These are phyloP conservation scores for Alligator mississippiensis DNA, from an alignment of 2,113 vertebrate genomes.

Conservation along the genomic window DNA sequence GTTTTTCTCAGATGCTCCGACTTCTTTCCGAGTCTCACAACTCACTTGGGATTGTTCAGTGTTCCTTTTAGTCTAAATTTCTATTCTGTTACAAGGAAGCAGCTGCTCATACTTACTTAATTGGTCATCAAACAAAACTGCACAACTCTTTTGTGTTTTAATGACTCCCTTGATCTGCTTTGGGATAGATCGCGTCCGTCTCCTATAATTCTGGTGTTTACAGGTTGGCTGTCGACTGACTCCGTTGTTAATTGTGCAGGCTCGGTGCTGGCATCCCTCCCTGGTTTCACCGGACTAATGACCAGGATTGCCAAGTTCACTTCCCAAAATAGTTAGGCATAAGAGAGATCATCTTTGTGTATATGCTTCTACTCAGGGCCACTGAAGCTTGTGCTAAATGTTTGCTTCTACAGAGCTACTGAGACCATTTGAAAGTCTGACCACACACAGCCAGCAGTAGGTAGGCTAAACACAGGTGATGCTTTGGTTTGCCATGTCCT, in stretches of 20 bases:
- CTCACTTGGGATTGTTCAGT: rapidly evolving
- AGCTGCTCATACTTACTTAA: not conserved
- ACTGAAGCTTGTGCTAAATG: not conserved
- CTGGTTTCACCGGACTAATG: rapidly evolving
- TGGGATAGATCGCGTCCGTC: not conserved
- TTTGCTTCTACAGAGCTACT: not conserved
- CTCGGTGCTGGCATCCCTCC: not conserved
- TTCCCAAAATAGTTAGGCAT: not conserved
- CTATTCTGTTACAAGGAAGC: not conserved
- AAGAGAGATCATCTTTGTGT: not conserved
- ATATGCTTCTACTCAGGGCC: not conserved
- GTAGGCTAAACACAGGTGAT: not conserved
- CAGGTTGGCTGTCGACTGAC: not conserved
- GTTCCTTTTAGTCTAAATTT: not conserved
- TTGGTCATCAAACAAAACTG: not conserved
- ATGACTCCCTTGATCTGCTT: not conserved
- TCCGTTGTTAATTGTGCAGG: not conserved
- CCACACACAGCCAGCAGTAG: not conserved
- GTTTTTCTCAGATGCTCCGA: not conserved
- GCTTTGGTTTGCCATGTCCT: no score
- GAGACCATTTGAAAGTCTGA: not conserved
- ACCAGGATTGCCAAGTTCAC: rapidly evolving
- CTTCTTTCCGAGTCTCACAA: rapidly evolving
- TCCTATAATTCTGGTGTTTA: not conserved
- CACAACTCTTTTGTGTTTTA: not conserved